Evolutionary conservation across 2,888 invertebrate species (phyloP), one percentile per base, ranked within the genome.

Genomic region (Rutpela maculata): DNA sequence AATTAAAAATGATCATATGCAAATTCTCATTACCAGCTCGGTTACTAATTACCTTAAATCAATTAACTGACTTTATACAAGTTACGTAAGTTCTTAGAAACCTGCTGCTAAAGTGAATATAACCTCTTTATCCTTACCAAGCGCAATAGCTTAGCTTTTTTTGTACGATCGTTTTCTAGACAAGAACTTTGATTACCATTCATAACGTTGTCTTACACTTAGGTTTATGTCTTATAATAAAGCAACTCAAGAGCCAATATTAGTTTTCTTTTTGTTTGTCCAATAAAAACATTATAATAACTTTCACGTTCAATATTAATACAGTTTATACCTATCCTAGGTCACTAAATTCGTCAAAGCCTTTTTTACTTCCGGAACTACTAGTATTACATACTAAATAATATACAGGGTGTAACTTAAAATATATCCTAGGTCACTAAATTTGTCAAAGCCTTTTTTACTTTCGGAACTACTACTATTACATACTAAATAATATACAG

Each of bases 281-380:
- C 35, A 65, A 43, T 12, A 38, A 43, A 65, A 43, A 65, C 19
- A 43, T 65, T 65, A 18, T 65, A 1, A 65, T 35, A 31, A 38
- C 65, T 65, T 65, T 65, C 65, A 65, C 38, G 65, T 65, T 65
- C 31, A 19, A 38, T 38, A n/a, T 43, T 65, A 65, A 63, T 31
- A 43, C 18, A 18, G 22, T 50, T 15, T 4, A 0, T 50, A 43
- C n/a, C n/a, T 50, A 11, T 50, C 4, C 6, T 12, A 19, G 59
- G 12, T 59, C 0, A 0, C 19, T 11, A 59, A 15, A 5, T 50
- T 50, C 9, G 9, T 11, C 9, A 55, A 15, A n/a, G 55, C 55
- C n/a, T 17, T 17, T 18, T 56, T n/a, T 56, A 18, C 56, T 56
- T 59, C 19, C 19, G 59, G 59, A 59, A 59, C 4, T 19, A 12